phyloP scores from a whole-genome alignment of 2,113 vertebrate species.

The Ophthalmolycus amberensis region DNA sequence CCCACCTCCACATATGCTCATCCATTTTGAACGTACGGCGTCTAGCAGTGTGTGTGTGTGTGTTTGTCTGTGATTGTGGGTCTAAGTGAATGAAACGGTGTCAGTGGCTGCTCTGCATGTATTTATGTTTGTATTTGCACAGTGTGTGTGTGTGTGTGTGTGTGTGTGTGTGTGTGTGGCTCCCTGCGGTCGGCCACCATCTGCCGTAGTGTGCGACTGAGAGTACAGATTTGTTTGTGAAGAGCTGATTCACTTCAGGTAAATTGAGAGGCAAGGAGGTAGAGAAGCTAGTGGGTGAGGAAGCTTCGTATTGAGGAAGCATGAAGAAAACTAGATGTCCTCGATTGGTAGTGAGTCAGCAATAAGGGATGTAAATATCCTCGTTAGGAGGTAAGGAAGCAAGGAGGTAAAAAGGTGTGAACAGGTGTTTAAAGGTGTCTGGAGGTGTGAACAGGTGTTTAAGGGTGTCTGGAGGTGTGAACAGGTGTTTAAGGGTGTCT shows the following conservation, averaged over 20 bases:
- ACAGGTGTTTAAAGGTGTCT: too few relatives aligned
- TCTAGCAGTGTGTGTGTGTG: slow-evolving; percentile 34
- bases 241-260: background rate
- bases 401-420: background rate
- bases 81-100: slow-evolving; percentile 37
- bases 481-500: too few relatives aligned
- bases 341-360: too few relatives aligned
- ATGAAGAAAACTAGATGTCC: too few relatives aligned
- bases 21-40: slow-evolving; percentile 50
- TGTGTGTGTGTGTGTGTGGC: slow-evolving; percentile 36
- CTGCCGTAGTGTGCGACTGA: slow-evolving; percentile 53
- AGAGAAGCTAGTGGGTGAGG: background rate
- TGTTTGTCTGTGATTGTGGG: slow-evolving; percentile 17
- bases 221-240: background rate
- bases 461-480: too few relatives aligned
- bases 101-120: slow-evolving; percentile 14
- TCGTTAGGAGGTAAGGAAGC: background rate
- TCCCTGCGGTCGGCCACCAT: slow-evolving; percentile 65
- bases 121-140: slow-evolving; percentile 7
- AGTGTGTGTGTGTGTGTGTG: background rate
- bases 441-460: too few relatives aligned
- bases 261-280: background rate
- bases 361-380: too few relatives aligned
- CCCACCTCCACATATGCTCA: slow-evolving; percentile 63
- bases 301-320: background rate